Percentiles rank a stretch among this genome's conserved stretches.
These are phyloP conservation scores for Macroramphosus scolopax DNA, from an alignment of 2,797 vertebrate genomes.

Conservation along the genomic window DNA sequence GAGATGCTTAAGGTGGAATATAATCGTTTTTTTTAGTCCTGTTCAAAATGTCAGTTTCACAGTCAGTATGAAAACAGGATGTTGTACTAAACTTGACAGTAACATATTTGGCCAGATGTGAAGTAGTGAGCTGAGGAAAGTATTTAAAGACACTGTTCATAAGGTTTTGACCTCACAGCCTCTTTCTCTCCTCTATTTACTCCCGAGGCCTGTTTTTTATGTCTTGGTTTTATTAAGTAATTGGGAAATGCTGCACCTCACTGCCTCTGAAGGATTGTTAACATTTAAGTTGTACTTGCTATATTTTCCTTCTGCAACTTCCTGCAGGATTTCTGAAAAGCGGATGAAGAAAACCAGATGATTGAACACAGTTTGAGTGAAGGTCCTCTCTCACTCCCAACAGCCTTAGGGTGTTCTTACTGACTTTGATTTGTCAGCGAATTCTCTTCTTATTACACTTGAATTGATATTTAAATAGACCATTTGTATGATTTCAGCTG, in stretches of 20 bases:
- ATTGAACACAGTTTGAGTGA: slow-evolving; percentile 40
- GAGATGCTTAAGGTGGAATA: slow-evolving; percentile 11
- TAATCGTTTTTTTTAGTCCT: slow-evolving; percentile 16
- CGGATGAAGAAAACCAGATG: slow-evolving; percentile 16
- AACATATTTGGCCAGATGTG: not conserved
- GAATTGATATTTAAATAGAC: slow-evolving; percentile 68
- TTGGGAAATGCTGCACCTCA: slow-evolving; percentile 46
- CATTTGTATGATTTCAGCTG: slow-evolving; percentile 68
- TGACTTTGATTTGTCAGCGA: slow-evolving; percentile 47
- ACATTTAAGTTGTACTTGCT: slow-evolving; percentile 26
- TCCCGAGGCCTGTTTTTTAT: slow-evolving; percentile 29
- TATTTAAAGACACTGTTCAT: slow-evolving; percentile 12
- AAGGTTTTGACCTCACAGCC: slow-evolving; percentile 10
- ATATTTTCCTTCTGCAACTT: slow-evolving; percentile 29
- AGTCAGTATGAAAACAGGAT: slow-evolving; percentile 10
- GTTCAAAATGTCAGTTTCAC: slow-evolving; percentile 2
- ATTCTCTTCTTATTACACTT: slow-evolving; percentile 64
- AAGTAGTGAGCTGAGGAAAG: not conserved
- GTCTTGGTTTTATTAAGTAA: slow-evolving; percentile 31
- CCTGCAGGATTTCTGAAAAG: slow-evolving; percentile 20
- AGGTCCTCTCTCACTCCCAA: slow-evolving; percentile 50
- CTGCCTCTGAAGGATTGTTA: slow-evolving; percentile 53
- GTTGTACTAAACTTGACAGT: too few relatives aligned
- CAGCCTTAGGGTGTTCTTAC: slow-evolving; percentile 63
- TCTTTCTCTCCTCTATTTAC: slow-evolving; percentile 14